Base-by-base conservation (phyloP, 1,140 invertebrate genomes). In the Tetramorium alpestre region DNA sequence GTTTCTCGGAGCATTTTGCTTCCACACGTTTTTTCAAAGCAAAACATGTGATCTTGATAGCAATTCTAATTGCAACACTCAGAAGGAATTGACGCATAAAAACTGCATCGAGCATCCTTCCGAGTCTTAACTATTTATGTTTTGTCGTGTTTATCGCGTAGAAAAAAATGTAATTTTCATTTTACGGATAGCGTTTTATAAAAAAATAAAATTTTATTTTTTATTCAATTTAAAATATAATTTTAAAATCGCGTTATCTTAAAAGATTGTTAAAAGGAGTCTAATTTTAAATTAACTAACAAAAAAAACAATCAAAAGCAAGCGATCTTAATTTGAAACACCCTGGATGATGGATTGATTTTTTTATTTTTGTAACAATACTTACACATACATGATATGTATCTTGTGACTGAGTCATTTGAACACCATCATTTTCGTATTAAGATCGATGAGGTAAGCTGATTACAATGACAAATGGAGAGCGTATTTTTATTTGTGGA, bases 351-450 rank as follows among this genome's bases (percentile, higher is more conserved):
- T 38, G 25, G 65, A 11, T 16, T 13, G 11, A 56, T 18, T 51
- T 64, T 64, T 3, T 72, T 87, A 87, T 89, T 90, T 82, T 87
- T 54, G 69, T 73, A 78, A 90, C 73, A 87, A 85, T 90, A 78
- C 25, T 62, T 49, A n/a, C 56, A 28, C 33, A 41, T 1, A 41
- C 13, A 28, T 49, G 56, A 51, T 60, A 75, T 70, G 62, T 86
- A 41, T 89, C 38, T n/a, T 58, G 33, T 73, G 54, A 77, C 44
- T 70, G 73, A 73, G 41, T 75, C 87, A 80, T 70, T 77, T 41
- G 77, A 89, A 81, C 47, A 80, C 22, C 70, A 86, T 89, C 80
- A 84, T 69, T 89, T 89, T 76, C 76, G 41, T 33, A 51, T 60
- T 85, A 81, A 89, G 76, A 77, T 49, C 58, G 87, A 86, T 44